Percentiles rank a stretch among this genome's conserved stretches.
Conservation (phyloP, 2,113 vertebrate genomes). For the Platichthys stellatus region DNA sequence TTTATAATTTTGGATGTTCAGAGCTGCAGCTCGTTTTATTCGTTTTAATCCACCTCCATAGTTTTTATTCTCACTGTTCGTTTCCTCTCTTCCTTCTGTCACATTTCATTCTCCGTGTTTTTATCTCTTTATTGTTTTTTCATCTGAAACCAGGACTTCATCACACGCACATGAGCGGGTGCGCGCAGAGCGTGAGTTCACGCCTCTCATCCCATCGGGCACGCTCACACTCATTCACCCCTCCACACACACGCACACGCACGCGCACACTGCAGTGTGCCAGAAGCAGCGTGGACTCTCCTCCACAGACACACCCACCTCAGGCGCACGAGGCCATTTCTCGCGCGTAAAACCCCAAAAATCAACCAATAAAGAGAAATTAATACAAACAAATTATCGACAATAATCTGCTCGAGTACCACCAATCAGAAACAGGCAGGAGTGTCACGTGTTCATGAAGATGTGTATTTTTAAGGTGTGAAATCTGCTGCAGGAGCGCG, state of each 20-base stretch:
- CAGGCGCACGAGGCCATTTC: constrained; percentile 30
- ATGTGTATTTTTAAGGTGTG: neutral
- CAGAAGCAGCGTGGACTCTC: constrained; percentile 9
- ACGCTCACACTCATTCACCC: constrained; percentile 39
- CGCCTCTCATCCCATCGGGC: neutral
- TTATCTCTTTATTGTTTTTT: neutral
- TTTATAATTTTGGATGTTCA: too few relatives aligned
- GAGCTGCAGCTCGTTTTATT: too few relatives aligned
- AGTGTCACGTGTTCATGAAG: neutral
- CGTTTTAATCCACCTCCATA: too few relatives aligned
- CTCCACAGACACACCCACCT: constrained; percentile 66
- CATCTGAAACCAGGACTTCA: neutral
- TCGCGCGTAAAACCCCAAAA: constrained; percentile 22
- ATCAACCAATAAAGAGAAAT: neutral
- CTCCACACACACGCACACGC: constrained; percentile 17
- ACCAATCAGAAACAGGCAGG: neutral
- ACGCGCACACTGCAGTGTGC: constrained; percentile 1
- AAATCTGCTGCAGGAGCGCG: constrained; percentile 29
- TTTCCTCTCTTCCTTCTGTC: too few relatives aligned
- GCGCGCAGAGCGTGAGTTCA: constrained; percentile 8
- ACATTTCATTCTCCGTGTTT: neutral
- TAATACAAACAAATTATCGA: neutral
- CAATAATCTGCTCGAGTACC: neutral
- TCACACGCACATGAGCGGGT: neutral
- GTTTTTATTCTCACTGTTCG: neutral